Percentiles rank a stretch among this genome's conserved stretches.
These are phyloP conservation scores for Herpailurus yagouaroundi DNA, from an alignment of 2,113 vertebrate genomes.

Conservation along the genomic window DNA sequence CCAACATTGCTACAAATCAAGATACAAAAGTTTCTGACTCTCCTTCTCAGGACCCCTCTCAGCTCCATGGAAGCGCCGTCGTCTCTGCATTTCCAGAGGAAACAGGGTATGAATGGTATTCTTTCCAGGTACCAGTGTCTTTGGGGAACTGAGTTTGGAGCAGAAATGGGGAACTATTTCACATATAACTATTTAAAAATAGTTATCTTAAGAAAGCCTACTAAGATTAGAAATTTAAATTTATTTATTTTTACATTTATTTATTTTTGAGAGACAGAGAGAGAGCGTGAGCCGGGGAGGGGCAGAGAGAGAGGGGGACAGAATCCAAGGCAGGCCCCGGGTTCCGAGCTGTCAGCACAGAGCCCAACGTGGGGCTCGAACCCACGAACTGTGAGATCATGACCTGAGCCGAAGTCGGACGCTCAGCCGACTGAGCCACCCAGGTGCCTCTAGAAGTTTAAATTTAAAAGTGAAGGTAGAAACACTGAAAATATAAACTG, in stretches of 20 bases:
- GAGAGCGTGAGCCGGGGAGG: no score
- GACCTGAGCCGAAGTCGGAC: no score
- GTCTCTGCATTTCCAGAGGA: conserved; percentile 91
- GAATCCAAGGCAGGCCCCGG: no score
- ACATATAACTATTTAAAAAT: conserved; percentile 10
- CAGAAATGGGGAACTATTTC: background rate
- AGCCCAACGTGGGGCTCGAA: no score
- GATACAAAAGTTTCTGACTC: conserved; percentile 88
- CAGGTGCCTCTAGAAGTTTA: background rate
- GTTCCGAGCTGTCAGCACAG: no score
- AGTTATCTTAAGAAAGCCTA: conserved; percentile 32
- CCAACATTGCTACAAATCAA: conserved; percentile 82
- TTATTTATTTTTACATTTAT: background rate
- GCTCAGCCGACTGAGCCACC: no score
- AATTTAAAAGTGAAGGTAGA: conserved; percentile 14
- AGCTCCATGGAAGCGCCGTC: conserved; percentile 86
- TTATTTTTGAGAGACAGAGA: no score
- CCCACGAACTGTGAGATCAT: no score
- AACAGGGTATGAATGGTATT: conserved; percentile 86
- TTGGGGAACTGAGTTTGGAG: background rate
- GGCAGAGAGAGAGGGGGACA: no score
- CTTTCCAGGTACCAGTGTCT: background rate
- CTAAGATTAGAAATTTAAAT: background rate
- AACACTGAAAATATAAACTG: conserved; percentile 32
- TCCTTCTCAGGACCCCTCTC: conserved; percentile 88